Percentiles rank a stretch among this genome's conserved stretches.
These are phyloP conservation scores for Phenganax stokvisi DNA, from an alignment of 92 coral and sea anemone species.

Conservation along the genomic window DNA sequence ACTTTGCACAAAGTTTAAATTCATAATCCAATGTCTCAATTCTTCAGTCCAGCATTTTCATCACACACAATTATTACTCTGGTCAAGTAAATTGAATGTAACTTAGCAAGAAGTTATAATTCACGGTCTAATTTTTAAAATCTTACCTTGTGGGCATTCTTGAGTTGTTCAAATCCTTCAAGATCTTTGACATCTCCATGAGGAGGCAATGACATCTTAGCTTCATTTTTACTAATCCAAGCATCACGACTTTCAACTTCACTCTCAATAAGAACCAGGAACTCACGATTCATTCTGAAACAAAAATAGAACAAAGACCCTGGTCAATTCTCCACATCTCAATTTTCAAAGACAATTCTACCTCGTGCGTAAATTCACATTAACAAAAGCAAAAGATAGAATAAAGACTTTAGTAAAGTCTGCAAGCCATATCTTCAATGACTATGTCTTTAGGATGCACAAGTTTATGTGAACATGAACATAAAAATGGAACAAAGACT, in stretches of 20 bases:
- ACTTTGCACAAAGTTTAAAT: no score
- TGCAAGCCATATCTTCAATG: no score
- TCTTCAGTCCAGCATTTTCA: no score
- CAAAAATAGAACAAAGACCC: not conserved
- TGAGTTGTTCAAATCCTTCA: not conserved
- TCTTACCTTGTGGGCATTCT: conserved; percentile 30
- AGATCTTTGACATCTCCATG: conserved; percentile 29
- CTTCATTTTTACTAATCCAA: conserved; percentile 32
- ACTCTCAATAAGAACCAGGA: conserved; percentile 16
- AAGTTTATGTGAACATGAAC: not conserved
- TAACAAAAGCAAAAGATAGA: not conserved
- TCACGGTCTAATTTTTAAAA: not conserved
- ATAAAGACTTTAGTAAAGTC: no score
- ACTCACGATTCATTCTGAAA: conserved; percentile 32
- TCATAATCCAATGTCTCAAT: no score
- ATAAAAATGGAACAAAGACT: not conserved
- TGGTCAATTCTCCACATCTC: not conserved
- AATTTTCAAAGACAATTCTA: no score
- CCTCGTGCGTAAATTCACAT: not conserved
- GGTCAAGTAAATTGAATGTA: no score
- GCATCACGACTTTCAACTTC: conserved; percentile 31
- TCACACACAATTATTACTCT: no score
- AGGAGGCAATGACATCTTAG: conserved; percentile 10
- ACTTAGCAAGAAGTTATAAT: not conserved
- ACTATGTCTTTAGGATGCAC: no score